phyloP scores from a whole-genome alignment of 2,113 vertebrate species.

The Pao palembangensis region DNA sequence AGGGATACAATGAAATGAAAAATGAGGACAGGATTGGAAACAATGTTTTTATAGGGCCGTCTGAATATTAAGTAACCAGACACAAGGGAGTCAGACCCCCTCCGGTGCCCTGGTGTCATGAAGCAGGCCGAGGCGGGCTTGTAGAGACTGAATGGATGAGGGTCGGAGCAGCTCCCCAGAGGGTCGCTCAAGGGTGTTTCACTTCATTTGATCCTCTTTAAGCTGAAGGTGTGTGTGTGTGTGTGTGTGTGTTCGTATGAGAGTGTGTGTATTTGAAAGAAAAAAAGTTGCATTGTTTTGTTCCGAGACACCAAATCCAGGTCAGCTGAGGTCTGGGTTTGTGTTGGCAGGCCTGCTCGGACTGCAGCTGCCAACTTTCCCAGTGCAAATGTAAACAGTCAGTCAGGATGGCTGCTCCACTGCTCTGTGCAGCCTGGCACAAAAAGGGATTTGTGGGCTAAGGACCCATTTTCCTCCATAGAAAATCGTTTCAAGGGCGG shows the following conservation, averaged over 20 bases:
- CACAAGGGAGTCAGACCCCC: constrained; percentile 45
- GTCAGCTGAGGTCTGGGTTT: constrained; percentile 54
- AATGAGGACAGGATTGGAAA: constrained; percentile 44
- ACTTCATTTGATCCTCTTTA: constrained; percentile 45
- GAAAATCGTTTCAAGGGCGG: constrained; percentile 38
- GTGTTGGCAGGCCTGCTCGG: constrained; percentile 47
- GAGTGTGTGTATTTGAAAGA: constrained; percentile 19
- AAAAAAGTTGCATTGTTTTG: constrained; percentile 42
- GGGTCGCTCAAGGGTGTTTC: constrained; percentile 42
- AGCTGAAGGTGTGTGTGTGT: constrained; percentile 31
- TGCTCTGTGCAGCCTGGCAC: constrained; percentile 47
- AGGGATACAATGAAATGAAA: constrained; percentile 57
- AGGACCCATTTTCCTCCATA: constrained; percentile 34
- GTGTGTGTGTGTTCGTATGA: constrained; percentile 11
- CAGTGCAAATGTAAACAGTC: constrained; percentile 61
- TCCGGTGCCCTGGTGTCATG: constrained; percentile 52
- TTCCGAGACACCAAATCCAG: constrained; percentile 54
- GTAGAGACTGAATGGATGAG: constrained; percentile 30
- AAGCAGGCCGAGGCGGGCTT: constrained; percentile 28
- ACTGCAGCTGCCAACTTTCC: constrained; percentile 48
- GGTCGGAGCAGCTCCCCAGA: constrained; percentile 27
- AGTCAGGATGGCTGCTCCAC: constrained; percentile 48
- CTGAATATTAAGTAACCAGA: constrained; percentile 54
- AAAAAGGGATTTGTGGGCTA: constrained; percentile 23
- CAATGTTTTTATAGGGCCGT: constrained; percentile 45